These are phyloP conservation scores for Eurosta solidaginis DNA, from an alignment of 1,140 invertebrate species.

Conservation along the genomic window DNA sequence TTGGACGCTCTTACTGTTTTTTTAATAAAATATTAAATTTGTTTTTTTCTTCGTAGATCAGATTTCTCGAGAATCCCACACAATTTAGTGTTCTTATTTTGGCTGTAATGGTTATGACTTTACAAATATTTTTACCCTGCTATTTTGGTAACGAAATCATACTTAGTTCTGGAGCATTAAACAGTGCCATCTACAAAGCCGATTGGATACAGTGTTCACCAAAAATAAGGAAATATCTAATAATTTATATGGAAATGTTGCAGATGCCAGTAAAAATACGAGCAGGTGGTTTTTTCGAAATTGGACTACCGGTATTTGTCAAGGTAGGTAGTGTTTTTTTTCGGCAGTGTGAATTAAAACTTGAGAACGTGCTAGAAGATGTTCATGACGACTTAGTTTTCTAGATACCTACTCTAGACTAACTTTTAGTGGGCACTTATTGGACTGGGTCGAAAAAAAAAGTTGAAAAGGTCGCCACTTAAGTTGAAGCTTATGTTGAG, in stretches of 20 bases:
- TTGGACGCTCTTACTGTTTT: no score
- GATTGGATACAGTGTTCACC: slow-evolving; percentile 44
- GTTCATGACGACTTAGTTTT: no score
- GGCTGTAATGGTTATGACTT: slow-evolving; percentile 48
- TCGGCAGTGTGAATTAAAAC: neutral
- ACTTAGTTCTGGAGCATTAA: slow-evolving; percentile 41
- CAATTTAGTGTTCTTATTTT: slow-evolving; percentile 48
- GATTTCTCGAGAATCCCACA: slow-evolving; percentile 40
- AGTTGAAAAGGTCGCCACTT: no score
- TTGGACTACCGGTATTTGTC: slow-evolving; percentile 50
- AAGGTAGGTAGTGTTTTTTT: no score
- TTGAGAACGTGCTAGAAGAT: neutral
- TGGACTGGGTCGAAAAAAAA: no score
- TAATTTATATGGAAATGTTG: slow-evolving; percentile 50
- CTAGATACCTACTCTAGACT: no score
- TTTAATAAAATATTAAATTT: no score
- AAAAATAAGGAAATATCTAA: slow-evolving; percentile 34
- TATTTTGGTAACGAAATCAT: slow-evolving; percentile 54
- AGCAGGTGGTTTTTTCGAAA: slow-evolving; percentile 50
- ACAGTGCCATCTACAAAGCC: slow-evolving; percentile 47
- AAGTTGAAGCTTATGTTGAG: no score
- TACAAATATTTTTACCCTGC: slow-evolving; percentile 54
- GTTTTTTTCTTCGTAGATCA: neutral
- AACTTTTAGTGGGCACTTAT: no score
- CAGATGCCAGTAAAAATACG: slow-evolving; percentile 44